These are phyloP conservation scores for Eucidaris tribuloides DNA, from an alignment of 35 echinoderm and acorn worm species.

Conservation along the genomic window DNA sequence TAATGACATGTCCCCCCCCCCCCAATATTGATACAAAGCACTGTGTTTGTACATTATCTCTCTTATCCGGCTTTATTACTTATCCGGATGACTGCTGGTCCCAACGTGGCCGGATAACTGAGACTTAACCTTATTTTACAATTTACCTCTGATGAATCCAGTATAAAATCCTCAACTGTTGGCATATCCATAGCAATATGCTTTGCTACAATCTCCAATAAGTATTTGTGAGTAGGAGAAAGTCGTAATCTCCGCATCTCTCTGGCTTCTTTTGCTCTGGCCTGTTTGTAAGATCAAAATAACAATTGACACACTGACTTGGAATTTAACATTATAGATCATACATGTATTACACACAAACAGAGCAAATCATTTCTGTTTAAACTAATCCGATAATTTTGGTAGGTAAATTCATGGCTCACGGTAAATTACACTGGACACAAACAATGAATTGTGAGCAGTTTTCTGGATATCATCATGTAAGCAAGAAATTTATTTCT, in stretches of 20 bases:
- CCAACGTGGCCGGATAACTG: too few relatives aligned
- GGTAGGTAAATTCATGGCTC: background rate
- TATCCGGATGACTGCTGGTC: too few relatives aligned
- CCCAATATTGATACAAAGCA: too few relatives aligned
- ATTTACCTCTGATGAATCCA: conserved; percentile 81
- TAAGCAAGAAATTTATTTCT: too few relatives aligned
- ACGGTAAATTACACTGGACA: background rate
- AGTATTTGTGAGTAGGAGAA: conserved; percentile 65
- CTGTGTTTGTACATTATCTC: too few relatives aligned
- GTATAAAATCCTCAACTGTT: conserved; percentile 82
- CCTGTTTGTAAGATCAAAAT: conserved; percentile 26
- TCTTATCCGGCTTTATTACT: too few relatives aligned
- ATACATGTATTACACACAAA: background rate
- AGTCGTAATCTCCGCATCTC: conserved; percentile 50
- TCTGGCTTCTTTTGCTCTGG: conserved; percentile 79
- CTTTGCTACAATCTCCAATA: conserved; percentile 58
- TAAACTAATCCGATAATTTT: background rate
- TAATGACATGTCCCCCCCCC: too few relatives aligned
- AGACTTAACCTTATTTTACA: background rate
- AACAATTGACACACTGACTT: background rate
- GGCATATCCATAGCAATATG: conserved; percentile 67
- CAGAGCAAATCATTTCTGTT: background rate
- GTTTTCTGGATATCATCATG: too few relatives aligned
- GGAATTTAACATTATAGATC: background rate
- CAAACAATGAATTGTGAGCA: background rate